phyloP scores from a whole-genome alignment of 1,140 invertebrate genomes.

The Hylyphantes graminicola region DNA sequence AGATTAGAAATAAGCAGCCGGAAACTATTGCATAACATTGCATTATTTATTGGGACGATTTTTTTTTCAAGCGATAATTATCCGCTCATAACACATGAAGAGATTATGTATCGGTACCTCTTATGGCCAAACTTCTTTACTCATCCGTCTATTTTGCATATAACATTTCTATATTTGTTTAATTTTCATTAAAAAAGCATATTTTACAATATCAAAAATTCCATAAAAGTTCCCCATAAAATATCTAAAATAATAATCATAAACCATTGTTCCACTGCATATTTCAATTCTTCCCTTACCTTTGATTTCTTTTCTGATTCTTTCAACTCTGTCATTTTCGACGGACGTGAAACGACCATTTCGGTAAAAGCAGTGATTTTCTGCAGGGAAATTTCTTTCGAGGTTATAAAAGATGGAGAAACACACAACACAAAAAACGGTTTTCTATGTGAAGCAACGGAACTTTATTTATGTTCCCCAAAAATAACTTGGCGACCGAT shows the following conservation, averaged over 20 bases:
- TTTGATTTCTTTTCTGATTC: neutral
- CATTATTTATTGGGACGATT: no score
- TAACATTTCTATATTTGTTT: neutral
- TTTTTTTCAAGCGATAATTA: no score
- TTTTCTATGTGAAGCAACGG: no score
- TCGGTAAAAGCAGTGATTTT: conserved; percentile 49
- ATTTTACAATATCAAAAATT: neutral
- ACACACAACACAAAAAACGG: no score
- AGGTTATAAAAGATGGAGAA: no score
- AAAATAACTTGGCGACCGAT: no score
- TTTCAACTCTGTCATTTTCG: conserved; percentile 10
- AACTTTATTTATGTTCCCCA: no score
- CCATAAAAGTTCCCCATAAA: neutral
- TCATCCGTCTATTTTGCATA: neutral
- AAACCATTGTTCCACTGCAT: neutral
- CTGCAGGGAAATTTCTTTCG: neutral
- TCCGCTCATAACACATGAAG: no score
- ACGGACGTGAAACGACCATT: conserved; percentile 34
- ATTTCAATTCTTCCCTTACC: neutral
- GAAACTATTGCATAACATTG: no score
- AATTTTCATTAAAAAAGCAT: neutral
- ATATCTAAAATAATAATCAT: neutral
- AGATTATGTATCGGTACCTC: no score
- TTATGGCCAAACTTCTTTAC: no score
- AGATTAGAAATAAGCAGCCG: no score